Base-by-base conservation (phyloP, 2,888 invertebrate species). In the Pyrrhia umbra region DNA sequence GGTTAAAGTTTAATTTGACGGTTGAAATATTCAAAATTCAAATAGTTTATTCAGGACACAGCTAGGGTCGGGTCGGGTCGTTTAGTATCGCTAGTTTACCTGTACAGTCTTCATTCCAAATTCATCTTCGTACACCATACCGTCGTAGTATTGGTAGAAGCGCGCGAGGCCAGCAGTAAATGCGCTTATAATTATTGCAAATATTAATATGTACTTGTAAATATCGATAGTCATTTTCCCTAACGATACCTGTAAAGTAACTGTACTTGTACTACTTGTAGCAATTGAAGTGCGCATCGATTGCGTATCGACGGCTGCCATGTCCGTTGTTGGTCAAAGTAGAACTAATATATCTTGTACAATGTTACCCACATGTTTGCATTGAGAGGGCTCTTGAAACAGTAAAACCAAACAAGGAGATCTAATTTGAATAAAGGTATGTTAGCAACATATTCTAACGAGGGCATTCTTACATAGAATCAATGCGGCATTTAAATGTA, bases 211-310 rank as follows among this genome's bases (percentile, higher is more conserved):
- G 85, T 96, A 97, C 79, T 96, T 96, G 20, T 94, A 94, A 75
- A 96, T 96, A 80, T 97, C 96, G n/a, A 95, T 92, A 27, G 95
- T 95, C 96, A 97, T 96, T 87, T 96, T 96, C 13, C 96, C 96
- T 42, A 97, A 88, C 1, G 96, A 96, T 58, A 96, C 96, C 92
- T 96, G 95, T 58, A 64, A 79, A 57, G 63, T 61, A 72, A 71
- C 49, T 25, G 66, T 59, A 37, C 66, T 63, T 21, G 40, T 71
- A 30, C 43, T 52, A 43, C n/a, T n/a, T 34, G 34, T 34, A 64
- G 47, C 42, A 51, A 43, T 43, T 37, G 47, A 74, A 57, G 52
- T 60, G 56, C 51, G 64, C 43, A 57, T 61, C 55, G 43, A 64
- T 62, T 42, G 61, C 51, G 64, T 40, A 57, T 61, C 55, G 43